Conservation (phyloP, 2,113 vertebrate genomes). For the Lagopus leucura region DNA sequence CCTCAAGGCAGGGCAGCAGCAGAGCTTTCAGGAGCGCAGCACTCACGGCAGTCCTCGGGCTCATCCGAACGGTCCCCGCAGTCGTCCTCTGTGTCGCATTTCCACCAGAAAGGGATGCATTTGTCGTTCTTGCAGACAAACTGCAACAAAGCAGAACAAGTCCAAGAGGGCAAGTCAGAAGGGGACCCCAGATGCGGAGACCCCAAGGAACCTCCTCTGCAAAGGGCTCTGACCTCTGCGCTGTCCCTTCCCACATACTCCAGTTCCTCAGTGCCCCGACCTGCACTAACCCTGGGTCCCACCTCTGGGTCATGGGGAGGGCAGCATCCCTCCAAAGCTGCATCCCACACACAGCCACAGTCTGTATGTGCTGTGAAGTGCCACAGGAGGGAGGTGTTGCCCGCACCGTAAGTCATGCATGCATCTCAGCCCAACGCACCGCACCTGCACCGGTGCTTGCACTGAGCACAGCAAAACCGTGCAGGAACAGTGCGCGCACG, state of each 20-base stretch:
- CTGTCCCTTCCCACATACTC: not conserved
- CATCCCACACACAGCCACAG: accelerated
- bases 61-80: conserved; percentile 95
- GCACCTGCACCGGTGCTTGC: not conserved
- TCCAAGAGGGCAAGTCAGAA: accelerated
- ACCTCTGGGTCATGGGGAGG: no score
- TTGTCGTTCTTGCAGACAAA: conserved; percentile 99
- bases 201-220: not conserved
- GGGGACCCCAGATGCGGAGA: not conserved
- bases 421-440: not conserved
- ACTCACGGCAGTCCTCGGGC: conserved; percentile 94
- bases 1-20: not conserved
- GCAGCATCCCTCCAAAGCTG: not conserved
- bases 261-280: not conserved
- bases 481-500: accelerated
- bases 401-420: accelerated
- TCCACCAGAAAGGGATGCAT: conserved; percentile 99
- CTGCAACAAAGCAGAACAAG: conserved; percentile 65
- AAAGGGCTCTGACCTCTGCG: accelerated
- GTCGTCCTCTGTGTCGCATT: conserved; percentile 97
- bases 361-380: not conserved
- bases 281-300: not conserved
- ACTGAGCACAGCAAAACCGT: accelerated
- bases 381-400: not conserved
- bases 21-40: not conserved